Evolutionary conservation across 2,888 invertebrate species (phyloP), one percentile per base, ranked within the genome.

Genomic region (Ryuthela nishihirai): DNA sequence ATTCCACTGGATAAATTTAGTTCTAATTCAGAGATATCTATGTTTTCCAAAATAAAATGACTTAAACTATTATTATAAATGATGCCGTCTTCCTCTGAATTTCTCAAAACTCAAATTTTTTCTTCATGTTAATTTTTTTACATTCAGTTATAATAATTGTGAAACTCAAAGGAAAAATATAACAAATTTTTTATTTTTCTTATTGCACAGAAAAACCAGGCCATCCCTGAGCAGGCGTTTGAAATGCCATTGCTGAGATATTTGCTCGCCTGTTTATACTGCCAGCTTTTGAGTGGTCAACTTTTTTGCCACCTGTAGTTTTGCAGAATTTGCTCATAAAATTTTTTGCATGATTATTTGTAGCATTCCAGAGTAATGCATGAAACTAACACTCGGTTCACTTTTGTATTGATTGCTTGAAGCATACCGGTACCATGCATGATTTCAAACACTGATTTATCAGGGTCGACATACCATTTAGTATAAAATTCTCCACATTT

Each of bases 321-420:
- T 44, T 52, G 12, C 52, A 52, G 1, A 52, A 5, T 18, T 52
- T 43, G 24, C 44, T 52, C 29, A 52, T 44, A 29, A 18, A 44
- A 26, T 18, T 43, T 18, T 50, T 26, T 20, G 42, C 42, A 5
- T 23, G 23, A 10, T 50, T 26, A 25, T 50, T 50, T 1, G 42
- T 50, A 5, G 24, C 23, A 23, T 50, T 50, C n/a, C 12, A 50
- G 7, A 42, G 42, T 17, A 42, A 5, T 4, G 42, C 36, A 20
- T 42, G 35, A 15, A 21, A 17, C 35, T 42, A 18, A 26, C 21
- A 3, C 29, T 26, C 5, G 21, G 21, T 34, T 20, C 9, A 44
- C 21, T 32, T 44, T 34, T 25, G 12, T n/a, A 18, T 26, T 12
- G n/a, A 52, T 44, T 3, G 38, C 23, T 26, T 25, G 10, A 5